These are phyloP conservation scores for Poecilia picta DNA, from an alignment of 2,797 vertebrate species.

Conservation along the genomic window DNA sequence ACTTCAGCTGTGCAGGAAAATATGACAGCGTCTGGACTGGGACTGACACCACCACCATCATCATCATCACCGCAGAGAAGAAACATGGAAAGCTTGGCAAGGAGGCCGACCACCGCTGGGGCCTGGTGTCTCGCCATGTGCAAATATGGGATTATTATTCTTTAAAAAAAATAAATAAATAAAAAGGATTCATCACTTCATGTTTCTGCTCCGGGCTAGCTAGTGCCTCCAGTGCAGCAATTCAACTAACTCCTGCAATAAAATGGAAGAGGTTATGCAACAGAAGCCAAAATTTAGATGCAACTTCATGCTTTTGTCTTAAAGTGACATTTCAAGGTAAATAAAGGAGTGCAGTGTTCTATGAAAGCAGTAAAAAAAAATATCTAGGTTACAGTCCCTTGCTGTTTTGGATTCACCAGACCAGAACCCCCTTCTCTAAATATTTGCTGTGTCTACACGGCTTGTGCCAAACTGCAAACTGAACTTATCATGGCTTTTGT, in stretches of 20 bases:
- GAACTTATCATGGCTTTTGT: background rate
- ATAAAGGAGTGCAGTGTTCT: background rate
- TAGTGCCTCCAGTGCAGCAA: background rate
- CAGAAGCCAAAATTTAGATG: background rate
- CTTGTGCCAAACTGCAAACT: constrained; percentile 3
- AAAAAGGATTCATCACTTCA: constrained; percentile 60
- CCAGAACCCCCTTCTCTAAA: background rate
- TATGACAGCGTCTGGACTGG: constrained; percentile 73
- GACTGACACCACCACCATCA: constrained; percentile 42
- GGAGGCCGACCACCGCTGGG: constrained; percentile 63
- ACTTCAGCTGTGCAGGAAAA: constrained; percentile 78
- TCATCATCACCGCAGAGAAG: constrained; percentile 66
- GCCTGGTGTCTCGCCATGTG: constrained; percentile 71
- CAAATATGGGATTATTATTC: constrained; percentile 74
- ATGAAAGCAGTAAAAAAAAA: background rate
- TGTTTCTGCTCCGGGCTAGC: constrained; percentile 34
- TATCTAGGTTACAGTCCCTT: background rate
- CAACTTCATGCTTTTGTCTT: background rate
- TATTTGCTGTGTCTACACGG: background rate
- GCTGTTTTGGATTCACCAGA: background rate
- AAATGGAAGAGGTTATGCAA: constrained; percentile 43
- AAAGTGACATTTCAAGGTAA: background rate
- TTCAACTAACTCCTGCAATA: constrained; percentile 9
- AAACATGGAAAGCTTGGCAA: constrained; percentile 81
- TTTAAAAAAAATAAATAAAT: constrained; percentile 38